Percentiles rank a stretch among this genome's conserved stretches.
Conservation (phyloP, 2,113 vertebrate genomes). For the Lagopus leucura region DNA sequence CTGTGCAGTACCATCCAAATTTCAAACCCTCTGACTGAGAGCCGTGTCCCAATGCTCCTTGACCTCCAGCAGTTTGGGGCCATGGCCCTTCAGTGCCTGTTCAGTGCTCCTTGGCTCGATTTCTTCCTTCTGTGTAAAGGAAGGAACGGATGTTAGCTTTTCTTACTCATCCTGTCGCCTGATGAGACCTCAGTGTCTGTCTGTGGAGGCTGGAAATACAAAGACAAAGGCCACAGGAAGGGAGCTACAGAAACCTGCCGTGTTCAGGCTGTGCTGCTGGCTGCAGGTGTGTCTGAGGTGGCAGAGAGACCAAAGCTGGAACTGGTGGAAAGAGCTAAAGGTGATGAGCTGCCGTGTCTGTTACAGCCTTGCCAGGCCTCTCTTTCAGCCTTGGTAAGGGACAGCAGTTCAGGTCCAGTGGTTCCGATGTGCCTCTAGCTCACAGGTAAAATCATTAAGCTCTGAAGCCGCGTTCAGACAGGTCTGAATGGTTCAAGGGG, state of each 20-base stretch:
- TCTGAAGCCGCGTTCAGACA: neutral
- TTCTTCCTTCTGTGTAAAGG: neutral
- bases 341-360: fast-evolving
- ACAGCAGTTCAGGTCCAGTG: neutral
- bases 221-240: neutral
- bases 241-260: neutral
- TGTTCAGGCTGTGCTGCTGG: neutral
- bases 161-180: neutral
- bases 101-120: neutral
- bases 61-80: neutral
- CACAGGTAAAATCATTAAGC: fast-evolving
- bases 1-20: neutral
- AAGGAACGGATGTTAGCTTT: neutral
- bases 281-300: neutral
- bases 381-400: neutral
- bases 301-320: neutral
- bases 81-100: neutral
- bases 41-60: neutral
- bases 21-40: neutral
- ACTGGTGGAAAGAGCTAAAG: neutral
- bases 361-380: neutral
- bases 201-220: neutral
- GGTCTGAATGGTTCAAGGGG: neutral
- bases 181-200: neutral
- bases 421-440: neutral